phyloP scores from a whole-genome alignment of 2,888 invertebrate species.

The Lamellibrachia columna region DNA sequence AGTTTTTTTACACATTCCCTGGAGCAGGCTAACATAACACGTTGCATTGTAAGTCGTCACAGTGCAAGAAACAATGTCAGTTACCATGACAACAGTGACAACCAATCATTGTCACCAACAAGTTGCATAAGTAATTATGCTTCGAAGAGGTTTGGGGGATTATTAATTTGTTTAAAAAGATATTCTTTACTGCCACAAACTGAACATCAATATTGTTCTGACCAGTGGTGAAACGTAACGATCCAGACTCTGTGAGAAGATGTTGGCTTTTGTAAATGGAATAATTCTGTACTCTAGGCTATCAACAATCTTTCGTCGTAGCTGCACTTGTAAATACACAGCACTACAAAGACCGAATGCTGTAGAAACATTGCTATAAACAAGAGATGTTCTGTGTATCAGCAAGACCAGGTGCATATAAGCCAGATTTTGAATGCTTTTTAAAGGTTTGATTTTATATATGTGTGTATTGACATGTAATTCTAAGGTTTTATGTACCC shows the following conservation, averaged over 20 bases:
- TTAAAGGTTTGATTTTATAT: constrained; percentile 5
- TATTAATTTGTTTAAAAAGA: neutral
- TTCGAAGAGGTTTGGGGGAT: neutral
- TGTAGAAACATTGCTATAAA: neutral
- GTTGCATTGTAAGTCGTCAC: too few species aligned
- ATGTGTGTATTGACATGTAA: neutral
- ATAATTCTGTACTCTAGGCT: neutral
- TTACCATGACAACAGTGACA: too few species aligned
- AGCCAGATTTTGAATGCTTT: neutral
- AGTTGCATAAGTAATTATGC: neutral
- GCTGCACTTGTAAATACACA: neutral
- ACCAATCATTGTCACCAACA: neutral
- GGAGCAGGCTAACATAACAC: too few species aligned
- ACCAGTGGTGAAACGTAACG: too few species aligned
- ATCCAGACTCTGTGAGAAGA: too few species aligned
- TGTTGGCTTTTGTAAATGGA: neutral
- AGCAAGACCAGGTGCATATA: neutral
- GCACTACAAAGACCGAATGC: neutral
- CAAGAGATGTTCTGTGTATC: neutral
- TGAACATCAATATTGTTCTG: too few species aligned
- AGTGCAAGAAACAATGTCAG: too few species aligned
- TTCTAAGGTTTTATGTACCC: neutral
- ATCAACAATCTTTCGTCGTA: neutral
- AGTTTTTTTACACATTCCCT: too few species aligned
- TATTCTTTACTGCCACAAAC: too few species aligned